Base-by-base conservation (phyloP, 2,888 invertebrate species). In the Deilephila elpenor region DNA sequence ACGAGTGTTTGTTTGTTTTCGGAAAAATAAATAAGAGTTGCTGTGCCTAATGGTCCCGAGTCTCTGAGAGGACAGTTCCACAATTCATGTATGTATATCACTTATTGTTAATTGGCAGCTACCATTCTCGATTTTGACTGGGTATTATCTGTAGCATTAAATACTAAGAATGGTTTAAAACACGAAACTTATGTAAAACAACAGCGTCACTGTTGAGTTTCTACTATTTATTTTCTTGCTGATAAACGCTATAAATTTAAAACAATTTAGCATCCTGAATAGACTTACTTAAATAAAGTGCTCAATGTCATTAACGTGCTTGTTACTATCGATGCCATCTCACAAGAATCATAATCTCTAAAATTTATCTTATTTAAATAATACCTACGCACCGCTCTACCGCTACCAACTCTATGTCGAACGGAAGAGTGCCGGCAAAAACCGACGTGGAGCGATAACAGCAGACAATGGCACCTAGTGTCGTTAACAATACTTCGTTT, bases 401-500 rank as follows among this genome's bases (percentile, higher is more conserved):
- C 73, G 20, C 73, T 74, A 75, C 25, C 75, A 78, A 82, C 78
- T 90, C 91, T 83, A 77, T 89, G 87, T 61, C 76, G 79, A 88
- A 86, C 91, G 91, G 91, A 93, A 91, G 91, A 92, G 91, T 90
- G 86, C 85, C 88, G 84, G 91, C 93, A 93, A 93, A 93, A 93
- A 93, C 91, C 93, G 89, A 91, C 88, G 91, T 83, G 82, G 86
- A 80, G 87, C 91, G 94, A 94, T 93, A 93, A 92, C 91, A 89
- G 79, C 91, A 91, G 91, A 93, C 94, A 94, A 93, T 92, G 88
- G 88, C 83, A 87, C 85, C 92, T 91, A 93, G 93, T 93, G 93
- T 92, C 88, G 89, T 85, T 86, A 83, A 94, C 94, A 94, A 94
- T 93, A 91, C 86, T 93, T 94, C 94, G 93, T 94, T 94, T 94